Base-by-base conservation (phyloP, 2,888 invertebrate genomes). In the Lasioglossum marginatum region DNA sequence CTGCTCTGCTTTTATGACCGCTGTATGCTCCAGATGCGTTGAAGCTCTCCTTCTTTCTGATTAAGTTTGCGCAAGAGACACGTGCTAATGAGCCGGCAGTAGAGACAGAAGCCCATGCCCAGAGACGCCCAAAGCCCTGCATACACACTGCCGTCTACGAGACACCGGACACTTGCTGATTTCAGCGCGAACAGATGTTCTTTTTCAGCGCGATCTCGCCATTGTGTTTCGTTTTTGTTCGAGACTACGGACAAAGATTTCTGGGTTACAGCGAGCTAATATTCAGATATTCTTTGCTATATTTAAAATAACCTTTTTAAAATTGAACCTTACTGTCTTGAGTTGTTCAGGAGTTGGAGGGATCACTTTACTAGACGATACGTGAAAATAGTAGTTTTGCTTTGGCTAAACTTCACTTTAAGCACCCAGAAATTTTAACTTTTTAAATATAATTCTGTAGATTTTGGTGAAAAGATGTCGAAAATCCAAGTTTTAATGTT, bases 61-160 rank as follows among this genome's bases (percentile, higher is more conserved):
- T 90, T 83, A 80, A 79, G 74, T 77, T 80, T 80, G 81, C 85
- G 85, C 82, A 63, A 63, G 73, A 82, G 73, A 82, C 79, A 82
- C 83, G 85, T 82, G 81, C 79, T 83, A 84, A 83, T 77, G 83
- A 85, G 79, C 81, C 79, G 80, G 66, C 84, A 81, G 82, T 88
- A 82, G 82, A 90, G 82, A 82, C 86, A 81, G 87, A 90, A 87
- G 90, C 88, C 88, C 88, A 83, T 85, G 92, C 87, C 92, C 92
- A 90, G 92, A 92, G 92, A 92, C 91, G 92, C 92, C 92, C 92
- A 87, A 91, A 88, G 92, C 92, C 92, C 92, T 84, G 88, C 87
- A 85, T 83, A 81, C 72, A 72, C 70, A n/a, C 70, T n/a, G 70
- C n/a, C 70, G 70, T 70, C 70, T 70, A 40, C 70, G 40, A 70